Evolutionary conservation across 2,888 invertebrate species (phyloP), one percentile per base, ranked within the genome.

Genomic region (Odontothrips loti): DNA sequence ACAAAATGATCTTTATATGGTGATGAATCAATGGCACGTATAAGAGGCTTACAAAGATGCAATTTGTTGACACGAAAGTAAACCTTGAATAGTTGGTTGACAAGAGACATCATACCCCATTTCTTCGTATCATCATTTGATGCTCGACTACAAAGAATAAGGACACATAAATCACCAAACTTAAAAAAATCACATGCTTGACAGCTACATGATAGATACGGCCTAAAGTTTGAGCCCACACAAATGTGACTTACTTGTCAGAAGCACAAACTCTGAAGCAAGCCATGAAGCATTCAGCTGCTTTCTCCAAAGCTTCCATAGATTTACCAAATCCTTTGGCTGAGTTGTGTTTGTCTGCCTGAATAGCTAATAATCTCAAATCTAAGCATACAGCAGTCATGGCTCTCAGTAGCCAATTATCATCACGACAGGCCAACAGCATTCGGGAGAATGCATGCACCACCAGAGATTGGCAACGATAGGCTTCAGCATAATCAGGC

Each of bases 51-150:
- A 87, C 95, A 96, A 80, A 96, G 88, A 88, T 96, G 95, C 27
- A 96, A 87, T 86, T 95, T 95, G 86, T 95, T 95, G 84, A 98
- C 98, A 85, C 95, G 92, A 86, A 97, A 98, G 87, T 98, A 98
- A n/a, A 95, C 93, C 89, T 99, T 98, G 84, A 99, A 95, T 9
- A 99, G 90, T 87, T 99, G 99, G 89, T 99, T 99, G 0, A 99
- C 97, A 83, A 99, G 90, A 85, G 94, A 94, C 84, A 99, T 88
- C 96, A 99, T 98, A 82, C 98, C 99, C 89, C 97, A 92, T 85
- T 97, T 92, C 88, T 99, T 99, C 0, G 98, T 97, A 83, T 96
- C 95, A 82, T 93, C 93, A 84, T 96, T 95, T 0, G 95, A 92
- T 10, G 97, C 94, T 83, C 85, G 85, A 83, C 91, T 91, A 85